These are phyloP conservation scores for Halcyon leucocephala DNA, from an alignment of 2,797 vertebrate genomes.

Conservation along the genomic window DNA sequence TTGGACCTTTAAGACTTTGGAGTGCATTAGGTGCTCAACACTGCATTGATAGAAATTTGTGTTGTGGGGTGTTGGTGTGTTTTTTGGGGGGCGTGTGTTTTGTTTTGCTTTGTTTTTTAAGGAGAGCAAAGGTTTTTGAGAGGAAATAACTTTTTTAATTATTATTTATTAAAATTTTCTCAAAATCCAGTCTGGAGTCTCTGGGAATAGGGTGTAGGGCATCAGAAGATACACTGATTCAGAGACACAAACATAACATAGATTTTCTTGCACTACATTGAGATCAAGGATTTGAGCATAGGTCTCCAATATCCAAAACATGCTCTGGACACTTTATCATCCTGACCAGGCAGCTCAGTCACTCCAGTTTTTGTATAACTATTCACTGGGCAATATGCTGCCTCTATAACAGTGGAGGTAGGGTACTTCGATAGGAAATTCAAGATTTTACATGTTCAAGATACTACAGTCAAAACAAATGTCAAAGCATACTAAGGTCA, in stretches of 20 bases:
- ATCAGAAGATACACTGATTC: background rate
- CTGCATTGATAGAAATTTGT: background rate
- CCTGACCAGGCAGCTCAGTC: background rate
- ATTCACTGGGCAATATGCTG: background rate
- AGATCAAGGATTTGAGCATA: background rate
- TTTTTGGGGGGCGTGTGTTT: too few relatives aligned
- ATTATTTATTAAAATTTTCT: background rate
- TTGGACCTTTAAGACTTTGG: background rate
- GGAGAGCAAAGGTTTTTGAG: background rate
- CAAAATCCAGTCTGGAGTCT: background rate
- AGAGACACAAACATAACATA: background rate
- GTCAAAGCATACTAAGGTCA: background rate
- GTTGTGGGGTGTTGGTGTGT: too few relatives aligned
- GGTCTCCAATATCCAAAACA: background rate
- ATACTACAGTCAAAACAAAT: background rate
- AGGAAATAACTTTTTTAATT: background rate
- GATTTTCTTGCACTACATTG: background rate
- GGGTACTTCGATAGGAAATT: background rate
- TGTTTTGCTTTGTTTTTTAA: background rate
- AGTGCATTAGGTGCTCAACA: background rate
- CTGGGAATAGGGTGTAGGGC: background rate
- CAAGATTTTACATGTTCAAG: background rate
- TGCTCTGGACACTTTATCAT: background rate
- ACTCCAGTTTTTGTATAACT: background rate
- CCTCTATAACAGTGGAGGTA: background rate